Evolutionary conservation across 2,888 invertebrate genomes (phyloP).

Genomic region (Fabriciana adippe): DNA sequence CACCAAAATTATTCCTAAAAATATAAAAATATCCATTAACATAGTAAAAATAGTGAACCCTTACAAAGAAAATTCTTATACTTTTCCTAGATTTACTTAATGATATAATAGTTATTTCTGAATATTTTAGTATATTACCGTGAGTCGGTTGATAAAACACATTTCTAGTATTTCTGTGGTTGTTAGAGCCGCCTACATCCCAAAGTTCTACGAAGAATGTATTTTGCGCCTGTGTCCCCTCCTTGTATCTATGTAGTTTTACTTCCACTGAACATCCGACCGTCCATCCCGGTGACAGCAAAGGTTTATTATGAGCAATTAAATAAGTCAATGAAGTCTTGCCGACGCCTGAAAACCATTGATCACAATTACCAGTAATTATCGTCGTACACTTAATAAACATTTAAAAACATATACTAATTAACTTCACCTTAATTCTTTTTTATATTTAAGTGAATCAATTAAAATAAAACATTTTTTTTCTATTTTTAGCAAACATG

Average conservation of each 20-base stretch:
- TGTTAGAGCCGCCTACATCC: slow-evolving; percentile 98
- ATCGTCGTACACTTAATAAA: neutral
- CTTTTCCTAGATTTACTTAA: neutral
- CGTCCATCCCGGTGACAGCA: slow-evolving; percentile 95
- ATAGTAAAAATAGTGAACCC: neutral
- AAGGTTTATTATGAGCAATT: slow-evolving; percentile 93
- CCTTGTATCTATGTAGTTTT: slow-evolving; percentile 96
- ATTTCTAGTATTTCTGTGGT: slow-evolving; percentile 94
- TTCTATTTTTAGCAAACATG: too few species aligned
- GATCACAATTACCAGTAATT: neutral
- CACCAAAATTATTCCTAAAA: slow-evolving; percentile 92
- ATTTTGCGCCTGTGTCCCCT: slow-evolving; percentile 95
- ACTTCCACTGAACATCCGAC: slow-evolving; percentile 98
- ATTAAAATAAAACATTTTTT: too few species aligned
- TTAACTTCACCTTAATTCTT: too few species aligned
- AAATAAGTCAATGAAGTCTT: slow-evolving; percentile 97
- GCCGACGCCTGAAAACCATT: slow-evolving; percentile 89
- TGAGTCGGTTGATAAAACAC: slow-evolving; percentile 97
- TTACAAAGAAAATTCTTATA: neutral
- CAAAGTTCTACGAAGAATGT: slow-evolving; percentile 97
- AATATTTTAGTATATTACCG: slow-evolving; percentile 76
- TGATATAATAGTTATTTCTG: neutral
- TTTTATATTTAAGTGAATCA: too few species aligned
- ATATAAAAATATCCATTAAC: too few species aligned
- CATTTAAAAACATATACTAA: neutral